phyloP scores from a whole-genome alignment of 2,888 invertebrate genomes.

The Agrypnus murinus region DNA sequence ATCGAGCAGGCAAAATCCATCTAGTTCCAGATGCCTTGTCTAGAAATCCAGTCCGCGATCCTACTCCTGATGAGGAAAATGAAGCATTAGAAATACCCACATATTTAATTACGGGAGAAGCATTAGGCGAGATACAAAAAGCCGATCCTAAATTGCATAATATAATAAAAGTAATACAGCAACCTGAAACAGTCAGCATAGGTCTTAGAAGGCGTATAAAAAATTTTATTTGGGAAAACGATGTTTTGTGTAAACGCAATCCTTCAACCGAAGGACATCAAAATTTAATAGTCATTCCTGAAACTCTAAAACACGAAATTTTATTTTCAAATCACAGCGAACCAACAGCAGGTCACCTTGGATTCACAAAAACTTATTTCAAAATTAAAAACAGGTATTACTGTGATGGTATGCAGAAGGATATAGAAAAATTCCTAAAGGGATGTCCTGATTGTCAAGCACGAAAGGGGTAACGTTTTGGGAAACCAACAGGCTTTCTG shows the following conservation, averaged over 20 bases:
- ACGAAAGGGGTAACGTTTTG: conserved; percentile 33
- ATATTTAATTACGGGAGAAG: no score
- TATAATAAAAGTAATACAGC: no score
- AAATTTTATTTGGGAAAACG: background rate
- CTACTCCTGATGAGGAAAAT: conserved; percentile 23
- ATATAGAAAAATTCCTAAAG: conserved; percentile 48
- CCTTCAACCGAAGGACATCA: no score
- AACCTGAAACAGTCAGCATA: no score
- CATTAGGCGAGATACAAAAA: no score
- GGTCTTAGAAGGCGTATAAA: no score
- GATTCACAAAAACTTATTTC: conserved; percentile 25
- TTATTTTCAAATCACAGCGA: conserved; percentile 31
- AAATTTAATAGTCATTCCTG: no score
- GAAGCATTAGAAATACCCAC: conserved; percentile 28
- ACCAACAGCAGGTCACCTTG: conserved; percentile 33
- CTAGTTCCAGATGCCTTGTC: conserved; percentile 42
- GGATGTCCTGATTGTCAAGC: conserved; percentile 47
- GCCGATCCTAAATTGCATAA: conserved; percentile 29
- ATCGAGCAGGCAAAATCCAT: conserved; percentile 33
- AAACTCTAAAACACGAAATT: background rate
- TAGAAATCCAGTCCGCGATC: conserved; percentile 24
- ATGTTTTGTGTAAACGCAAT: background rate
- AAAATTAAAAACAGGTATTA: conserved; percentile 44
- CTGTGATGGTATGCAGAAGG: conserved; percentile 37
- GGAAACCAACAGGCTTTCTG: conserved; percentile 37